Percentiles rank a stretch among this genome's conserved stretches.
Conservation (phyloP, 2,888 invertebrate species). For the Leucophenga montana region DNA sequence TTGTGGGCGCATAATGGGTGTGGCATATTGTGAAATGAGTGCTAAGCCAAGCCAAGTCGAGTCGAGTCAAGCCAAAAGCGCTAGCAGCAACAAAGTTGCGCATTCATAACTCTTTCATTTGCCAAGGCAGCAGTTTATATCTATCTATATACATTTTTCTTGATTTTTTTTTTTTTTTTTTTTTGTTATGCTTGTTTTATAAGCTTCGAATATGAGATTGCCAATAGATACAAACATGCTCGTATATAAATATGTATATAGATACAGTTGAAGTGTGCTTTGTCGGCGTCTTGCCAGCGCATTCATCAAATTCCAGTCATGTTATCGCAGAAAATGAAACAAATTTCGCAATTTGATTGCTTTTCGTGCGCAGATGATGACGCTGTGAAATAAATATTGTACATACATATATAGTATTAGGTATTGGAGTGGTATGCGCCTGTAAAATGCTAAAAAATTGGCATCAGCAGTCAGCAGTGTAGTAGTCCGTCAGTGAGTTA, state of each 20-base stretch:
- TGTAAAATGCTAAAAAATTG: neutral
- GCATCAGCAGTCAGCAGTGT: neutral
- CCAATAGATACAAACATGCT: slow-evolving; percentile 49
- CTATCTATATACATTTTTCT: slow-evolving; percentile 13
- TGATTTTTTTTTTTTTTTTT: slow-evolving; percentile 44
- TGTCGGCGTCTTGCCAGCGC: slow-evolving; percentile 55
- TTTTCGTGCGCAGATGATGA: slow-evolving; percentile 55
- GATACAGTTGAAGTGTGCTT: slow-evolving; percentile 57
- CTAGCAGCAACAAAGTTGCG: slow-evolving; percentile 60
- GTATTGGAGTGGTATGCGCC: slow-evolving; percentile 4
- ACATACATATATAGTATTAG: neutral
- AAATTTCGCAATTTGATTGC: slow-evolving; percentile 66
- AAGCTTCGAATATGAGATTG: slow-evolving; percentile 34
- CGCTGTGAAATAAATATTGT: slow-evolving; percentile 38
- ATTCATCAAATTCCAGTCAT: slow-evolving; percentile 66
- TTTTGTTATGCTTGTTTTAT: slow-evolving; percentile 45
- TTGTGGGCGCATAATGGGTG: neutral
- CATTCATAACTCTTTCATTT: slow-evolving; percentile 67
- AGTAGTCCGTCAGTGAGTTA: neutral
- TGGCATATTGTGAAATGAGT: neutral
- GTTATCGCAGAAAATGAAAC: slow-evolving; percentile 65
- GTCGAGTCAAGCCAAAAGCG: slow-evolving; percentile 44
- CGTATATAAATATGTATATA: slow-evolving; percentile 64
- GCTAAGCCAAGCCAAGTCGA: neutral
- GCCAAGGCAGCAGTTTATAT: slow-evolving; percentile 60